Base-by-base conservation (phyloP, 2,888 invertebrate genomes). In the Scaptomyza cyrtandrae region DNA sequence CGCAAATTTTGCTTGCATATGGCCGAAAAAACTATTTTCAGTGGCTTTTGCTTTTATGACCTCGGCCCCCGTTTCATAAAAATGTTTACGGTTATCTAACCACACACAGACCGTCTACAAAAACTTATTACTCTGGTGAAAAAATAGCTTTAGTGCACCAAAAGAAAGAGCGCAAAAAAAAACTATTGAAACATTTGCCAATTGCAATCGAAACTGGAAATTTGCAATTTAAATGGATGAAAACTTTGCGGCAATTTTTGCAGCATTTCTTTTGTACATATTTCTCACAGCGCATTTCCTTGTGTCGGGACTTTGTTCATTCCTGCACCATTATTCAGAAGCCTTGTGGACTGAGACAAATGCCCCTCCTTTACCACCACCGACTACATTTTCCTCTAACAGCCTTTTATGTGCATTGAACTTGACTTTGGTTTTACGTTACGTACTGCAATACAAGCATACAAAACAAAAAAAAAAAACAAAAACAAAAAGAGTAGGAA, bases 161-260 rank as follows among this genome's bases (percentile, higher is more conserved):
- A 41, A 16, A 16, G 41, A 41, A 1, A 39, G 13, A 49, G 43
- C 31, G 46, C 39, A 14, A 41, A 49, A 55, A 45, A 52, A 6
- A 9, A 43, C 16, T 2, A 60, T 44, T 48, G 56, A 65, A 69
- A 54, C 66, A 73, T 79, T 81, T 66, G 61, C 57, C 74, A 75
- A 75, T 67, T 75, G 75, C 79, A 80, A 83, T 81, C 78, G 85
- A 84, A 84, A 84, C 83, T 80, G 78, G 80, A 82, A 83, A 82
- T 84, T 80, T 84, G 83, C 83, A 84, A 84, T 82, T 84, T 84
- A 85, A 84, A 82, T 84, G 83, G 80, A 67, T 81, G 75, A 60
- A 75, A 83, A 81, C 67, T 80, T 82, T 78, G 80, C 61, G 60
- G 74, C 80, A 79, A 76, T 83, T 83, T 72, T 80, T 72, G 43